Evolutionary conservation across 2,888 invertebrate genomes (phyloP).

Genomic region (Mythimna albipuncta): DNA sequence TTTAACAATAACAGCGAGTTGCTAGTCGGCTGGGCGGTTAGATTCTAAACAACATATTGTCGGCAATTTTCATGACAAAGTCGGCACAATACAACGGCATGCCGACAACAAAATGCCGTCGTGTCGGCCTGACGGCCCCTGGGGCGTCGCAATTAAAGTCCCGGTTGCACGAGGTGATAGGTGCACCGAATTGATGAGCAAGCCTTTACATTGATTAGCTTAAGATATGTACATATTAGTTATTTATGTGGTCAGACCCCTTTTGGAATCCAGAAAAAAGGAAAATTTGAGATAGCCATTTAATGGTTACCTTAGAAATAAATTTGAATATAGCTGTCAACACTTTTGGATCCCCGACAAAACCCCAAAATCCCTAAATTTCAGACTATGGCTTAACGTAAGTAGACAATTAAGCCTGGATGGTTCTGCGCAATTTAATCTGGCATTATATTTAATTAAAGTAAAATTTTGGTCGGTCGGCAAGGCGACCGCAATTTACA

Average conservation of each 20-base stretch:
- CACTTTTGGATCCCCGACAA: not conserved
- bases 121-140: constrained; percentile 83
- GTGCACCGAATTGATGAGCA: constrained; percentile 75
- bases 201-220: constrained; percentile 64
- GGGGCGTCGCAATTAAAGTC: constrained; percentile 86
- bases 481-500: constrained; percentile 2
- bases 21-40: constrained; percentile 71
- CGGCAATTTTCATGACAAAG: constrained; percentile 81
- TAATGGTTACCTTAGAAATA: not conserved
- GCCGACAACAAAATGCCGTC: constrained; percentile 82
- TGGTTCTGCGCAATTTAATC: not conserved
- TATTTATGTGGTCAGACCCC: constrained; percentile 11
- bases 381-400: too few relatives aligned
- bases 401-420: not conserved
- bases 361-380: not conserved
- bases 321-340: not conserved
- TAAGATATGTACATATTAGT: constrained; percentile 53
- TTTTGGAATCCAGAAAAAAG: not conserved
- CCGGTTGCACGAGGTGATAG: constrained; percentile 78
- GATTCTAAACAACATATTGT: constrained; percentile 75
- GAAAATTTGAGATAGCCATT: not conserved
- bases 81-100: constrained; percentile 75
- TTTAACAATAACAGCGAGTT: constrained; percentile 66
- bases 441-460: not conserved
- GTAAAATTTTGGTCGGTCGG: not conserved